phyloP scores from a whole-genome alignment of 1,140 invertebrate genomes.

The Lepidurus apus region DNA sequence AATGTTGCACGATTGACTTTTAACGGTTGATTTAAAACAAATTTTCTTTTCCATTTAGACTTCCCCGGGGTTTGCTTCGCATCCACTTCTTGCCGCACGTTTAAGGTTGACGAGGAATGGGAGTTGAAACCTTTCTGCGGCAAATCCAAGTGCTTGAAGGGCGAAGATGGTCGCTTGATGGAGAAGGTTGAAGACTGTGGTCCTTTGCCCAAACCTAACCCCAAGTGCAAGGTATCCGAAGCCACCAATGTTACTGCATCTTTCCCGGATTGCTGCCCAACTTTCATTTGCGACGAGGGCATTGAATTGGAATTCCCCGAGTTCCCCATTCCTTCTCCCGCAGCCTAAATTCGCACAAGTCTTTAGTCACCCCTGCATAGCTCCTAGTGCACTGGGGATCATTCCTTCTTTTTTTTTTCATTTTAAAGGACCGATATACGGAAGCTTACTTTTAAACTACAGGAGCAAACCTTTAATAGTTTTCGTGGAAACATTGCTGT shows the following conservation, averaged over 20 bases:
- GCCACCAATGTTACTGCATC: constrained; percentile 79
- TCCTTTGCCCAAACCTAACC: constrained; percentile 72
- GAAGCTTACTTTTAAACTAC: background rate
- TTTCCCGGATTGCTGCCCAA: constrained; percentile 77
- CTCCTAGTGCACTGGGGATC: background rate
- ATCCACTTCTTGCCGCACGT: constrained; percentile 77
- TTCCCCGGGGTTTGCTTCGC: constrained; percentile 85
- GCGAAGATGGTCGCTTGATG: constrained; percentile 51
- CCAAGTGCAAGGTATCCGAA: constrained; percentile 76
- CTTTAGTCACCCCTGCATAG: background rate
- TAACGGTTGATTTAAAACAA: background rate
- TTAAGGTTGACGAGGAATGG: constrained; percentile 75
- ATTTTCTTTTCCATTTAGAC: constrained; percentile 53
- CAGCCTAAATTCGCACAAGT: background rate
- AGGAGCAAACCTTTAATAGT: background rate
- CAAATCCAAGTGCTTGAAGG: constrained; percentile 67
- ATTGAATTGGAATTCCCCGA: constrained; percentile 62
- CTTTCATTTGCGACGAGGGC: constrained; percentile 75
- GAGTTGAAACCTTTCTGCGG: constrained; percentile 80
- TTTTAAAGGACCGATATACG: background rate
- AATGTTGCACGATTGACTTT: background rate
- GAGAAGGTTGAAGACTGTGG: constrained; percentile 81
- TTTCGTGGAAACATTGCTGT: background rate
- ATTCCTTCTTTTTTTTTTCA: background rate
- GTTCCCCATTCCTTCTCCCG: background rate